Evolutionary conservation across 2,113 vertebrate genomes (phyloP), one percentile per base, ranked within the genome.

Genomic region (Chaetodon auriga): DNA sequence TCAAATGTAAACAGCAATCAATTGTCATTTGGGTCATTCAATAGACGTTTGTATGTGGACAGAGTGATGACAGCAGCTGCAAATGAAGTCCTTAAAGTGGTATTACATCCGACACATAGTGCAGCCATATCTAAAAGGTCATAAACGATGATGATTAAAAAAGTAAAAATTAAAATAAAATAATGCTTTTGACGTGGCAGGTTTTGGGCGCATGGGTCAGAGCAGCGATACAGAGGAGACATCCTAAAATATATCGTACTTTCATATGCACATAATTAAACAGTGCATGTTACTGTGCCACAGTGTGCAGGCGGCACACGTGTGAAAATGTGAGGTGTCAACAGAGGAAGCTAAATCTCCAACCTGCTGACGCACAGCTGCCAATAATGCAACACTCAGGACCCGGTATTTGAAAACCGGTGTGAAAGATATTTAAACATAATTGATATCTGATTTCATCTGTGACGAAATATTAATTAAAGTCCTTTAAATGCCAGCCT

Each of bases 401-500:
- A 63, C 19, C 38, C 75, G 49, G 82, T 91, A 91, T 95, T 95
- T 96, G 96, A 96, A 96, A 96, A 96, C 93, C 92, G 87, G 93
- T 91, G 92, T 94, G 95, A 95, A 96, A 96, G 96, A 94, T 95
- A 95, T 96, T 97, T 96, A 96, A 96, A 97, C 96, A 96, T 95
- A 96, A 96, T 88, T 94, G 96, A 95, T 96, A 97, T 94, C 92
- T 92, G 94, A 96, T 95, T 97, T 97, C 95, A 96, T 95, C 96
- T 96, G 96, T 92, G 94, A 93, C 90, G 96, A 97, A 97, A 97
- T 97, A 98, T 98, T 99, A 98, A 98, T 97, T 97, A 96, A 97
- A 98, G 94, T 93, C 94, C 93, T 95, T 95, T 96, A 99, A 99
- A 99, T 99, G 97, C 97, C 98, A 99, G 95, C 95, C 95, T 95